Percentiles rank a stretch among this genome's conserved stretches.
Conservation (phyloP, 1,140 invertebrate species). For the Campoletis sonorensis region DNA sequence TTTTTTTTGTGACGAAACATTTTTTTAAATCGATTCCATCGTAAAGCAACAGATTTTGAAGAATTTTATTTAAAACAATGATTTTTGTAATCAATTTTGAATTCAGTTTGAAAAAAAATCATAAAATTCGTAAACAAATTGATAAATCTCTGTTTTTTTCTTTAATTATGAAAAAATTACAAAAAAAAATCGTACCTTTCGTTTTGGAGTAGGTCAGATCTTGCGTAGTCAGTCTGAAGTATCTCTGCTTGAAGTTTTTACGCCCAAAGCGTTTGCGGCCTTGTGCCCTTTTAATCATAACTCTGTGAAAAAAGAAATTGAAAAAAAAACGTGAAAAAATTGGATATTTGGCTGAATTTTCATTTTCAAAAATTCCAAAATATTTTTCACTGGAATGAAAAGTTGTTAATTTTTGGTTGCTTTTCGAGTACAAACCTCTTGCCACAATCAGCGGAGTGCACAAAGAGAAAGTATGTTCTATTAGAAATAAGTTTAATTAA, state of each 20-base stretch:
- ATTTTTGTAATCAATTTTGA: too few species aligned
- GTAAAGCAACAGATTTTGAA: too few species aligned
- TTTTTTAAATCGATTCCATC: too few species aligned
- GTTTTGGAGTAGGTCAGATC: constrained; percentile 90
- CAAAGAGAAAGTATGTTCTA: constrained; percentile 73
- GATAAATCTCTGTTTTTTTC: too few species aligned
- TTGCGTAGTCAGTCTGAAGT: constrained; percentile 92
- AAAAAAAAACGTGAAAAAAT: not conserved
- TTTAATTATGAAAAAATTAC: not conserved
- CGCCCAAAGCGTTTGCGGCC: constrained; percentile 89
- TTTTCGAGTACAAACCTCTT: constrained; percentile 70
- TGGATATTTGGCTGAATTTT: not conserved
- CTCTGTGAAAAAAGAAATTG: constrained; percentile 79
- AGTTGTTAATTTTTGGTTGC: constrained; percentile 19
- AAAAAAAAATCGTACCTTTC: constrained; percentile 80
- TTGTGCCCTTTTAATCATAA: constrained; percentile 93
- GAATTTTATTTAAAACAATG: too few species aligned
- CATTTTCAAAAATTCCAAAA: not conserved
- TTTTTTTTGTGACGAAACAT: too few species aligned
- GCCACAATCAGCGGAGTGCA: constrained; percentile 68
- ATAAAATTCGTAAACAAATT: not conserved
- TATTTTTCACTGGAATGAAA: not conserved
- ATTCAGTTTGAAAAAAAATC: too few species aligned
- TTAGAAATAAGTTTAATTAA: constrained; percentile 56
- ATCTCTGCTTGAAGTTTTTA: constrained; percentile 91